Base-by-base conservation (phyloP, 2,888 invertebrate species). In the Cotesia congregata region DNA sequence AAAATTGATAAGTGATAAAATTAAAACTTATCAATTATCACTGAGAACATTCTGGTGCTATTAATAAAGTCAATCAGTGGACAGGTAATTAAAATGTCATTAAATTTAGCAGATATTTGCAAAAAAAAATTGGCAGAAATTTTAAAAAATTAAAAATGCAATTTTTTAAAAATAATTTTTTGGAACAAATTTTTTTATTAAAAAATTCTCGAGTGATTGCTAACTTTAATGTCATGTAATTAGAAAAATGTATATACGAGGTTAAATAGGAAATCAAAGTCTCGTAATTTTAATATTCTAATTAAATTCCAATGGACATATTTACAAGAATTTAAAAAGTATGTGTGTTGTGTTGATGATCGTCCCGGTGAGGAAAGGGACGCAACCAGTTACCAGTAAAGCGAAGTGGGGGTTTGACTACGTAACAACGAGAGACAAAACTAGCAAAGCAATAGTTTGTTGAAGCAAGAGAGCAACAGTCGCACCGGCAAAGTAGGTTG, bases 401-500 rank as follows among this genome's bases (percentile, higher is more conserved):
- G 39, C 59, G 7, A 9, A 20, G 67, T 67, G 72, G 50, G 75
- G 30, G 0, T 9, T 67, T 65, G 72, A 20, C 30, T 67, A 68
- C 41, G 38, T 9, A 64, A 40, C 20, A 17, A 62, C 50, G 12
- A 76, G 38, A 17, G 61, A 59, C 40, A 61, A 30, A 40, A 40
- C 20, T 15, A 5, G 6, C 20, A 15, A 30, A 39, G 9, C 1
- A 12, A n/a, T 0, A 9, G 50, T 50, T 38, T 60, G 74, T 39
- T 61, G 74, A 65, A 70, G 70, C 62, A 68, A 75, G 72, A 61
- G 74, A 74, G 76, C 74, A 40, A 75, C 12, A 64, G 64, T 72
- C 67, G 60, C 70, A 80, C 80, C 82, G 80, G 80, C 82, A 78
- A 82, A 80, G 80, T 82, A 81, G 82, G 82, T 82, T 83, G 50